These are phyloP conservation scores for Tetraneura akinire DNA, from an alignment of 1,140 invertebrate species.

Conservation along the genomic window DNA sequence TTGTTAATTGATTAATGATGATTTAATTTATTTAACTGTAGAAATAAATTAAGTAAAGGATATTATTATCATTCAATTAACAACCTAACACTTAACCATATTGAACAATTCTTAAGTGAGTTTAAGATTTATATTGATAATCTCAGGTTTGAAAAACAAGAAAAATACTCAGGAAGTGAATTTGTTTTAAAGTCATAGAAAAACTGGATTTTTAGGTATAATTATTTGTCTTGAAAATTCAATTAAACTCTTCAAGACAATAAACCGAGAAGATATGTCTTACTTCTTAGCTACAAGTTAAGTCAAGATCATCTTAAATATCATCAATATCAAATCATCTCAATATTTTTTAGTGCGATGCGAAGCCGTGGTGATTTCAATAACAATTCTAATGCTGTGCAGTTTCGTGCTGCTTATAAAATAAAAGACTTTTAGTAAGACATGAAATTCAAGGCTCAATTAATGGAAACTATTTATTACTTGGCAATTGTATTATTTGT, in stretches of 20 bases:
- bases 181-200: too few relatives aligned
- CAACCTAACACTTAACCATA: background rate
- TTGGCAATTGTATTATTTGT: background rate
- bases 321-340: too few relatives aligned
- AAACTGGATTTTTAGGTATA: too few relatives aligned
- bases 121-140: too few relatives aligned
- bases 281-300: background rate
- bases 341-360: constrained; percentile 2
- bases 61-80: background rate
- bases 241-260: too few relatives aligned
- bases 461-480: background rate
- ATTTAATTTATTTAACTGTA: too few relatives aligned
- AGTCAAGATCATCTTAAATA: background rate
- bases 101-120: background rate
- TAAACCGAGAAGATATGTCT: background rate
- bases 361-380: background rate
- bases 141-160: too few relatives aligned
- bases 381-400: background rate
- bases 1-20: too few relatives aligned
- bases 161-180: too few relatives aligned
- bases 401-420: background rate
- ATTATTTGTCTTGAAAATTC: too few relatives aligned
- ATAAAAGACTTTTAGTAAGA: background rate
- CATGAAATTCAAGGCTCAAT: background rate
- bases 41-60: background rate